These are phyloP conservation scores for Hyperopisus bebe DNA, from an alignment of 2,113 vertebrate genomes.

Conservation along the genomic window DNA sequence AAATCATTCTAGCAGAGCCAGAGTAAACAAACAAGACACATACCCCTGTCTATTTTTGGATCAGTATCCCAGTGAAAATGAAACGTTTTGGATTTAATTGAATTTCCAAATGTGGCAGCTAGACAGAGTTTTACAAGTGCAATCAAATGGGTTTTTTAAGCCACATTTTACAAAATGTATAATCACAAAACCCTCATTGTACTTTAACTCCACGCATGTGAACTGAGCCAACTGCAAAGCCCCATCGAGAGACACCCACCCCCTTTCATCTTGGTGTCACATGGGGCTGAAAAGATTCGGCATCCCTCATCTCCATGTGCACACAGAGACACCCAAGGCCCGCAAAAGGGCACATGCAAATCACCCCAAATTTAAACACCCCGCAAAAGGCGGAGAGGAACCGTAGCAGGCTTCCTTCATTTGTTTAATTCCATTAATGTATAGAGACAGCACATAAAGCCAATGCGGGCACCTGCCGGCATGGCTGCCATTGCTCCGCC, in stretches of 20 bases:
- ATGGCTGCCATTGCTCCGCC: constrained; percentile 61
- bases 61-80: constrained; percentile 3
- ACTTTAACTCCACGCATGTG: constrained; percentile 25
- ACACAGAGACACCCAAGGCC: constrained; percentile 37
- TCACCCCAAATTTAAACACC: constrained; percentile 60
- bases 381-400: constrained; percentile 50
- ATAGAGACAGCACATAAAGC: constrained; percentile 55
- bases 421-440: constrained; percentile 61
- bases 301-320: constrained; percentile 25
- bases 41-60: background rate
- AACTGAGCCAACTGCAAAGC: constrained; percentile 1
- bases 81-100: background rate
- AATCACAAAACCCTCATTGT: constrained; percentile 43
- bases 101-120: constrained; percentile 10
- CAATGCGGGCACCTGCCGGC: constrained; percentile 64
- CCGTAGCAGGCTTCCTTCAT: constrained; percentile 45
- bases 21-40: constrained; percentile 6
- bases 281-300: constrained; percentile 12
- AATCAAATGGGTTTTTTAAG: background rate
- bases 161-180: constrained; percentile 48
- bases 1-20: constrained; percentile 12
- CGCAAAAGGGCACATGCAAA: constrained; percentile 63
- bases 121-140: background rate
- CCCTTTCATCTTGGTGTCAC: constrained; percentile 11
- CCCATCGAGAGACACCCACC: background rate